A percentile compares a stretch with the other conserved stretches of the same genome.
Conservation (phyloP, 2,888 invertebrate genomes). For the Iselma pallidipennis region DNA sequence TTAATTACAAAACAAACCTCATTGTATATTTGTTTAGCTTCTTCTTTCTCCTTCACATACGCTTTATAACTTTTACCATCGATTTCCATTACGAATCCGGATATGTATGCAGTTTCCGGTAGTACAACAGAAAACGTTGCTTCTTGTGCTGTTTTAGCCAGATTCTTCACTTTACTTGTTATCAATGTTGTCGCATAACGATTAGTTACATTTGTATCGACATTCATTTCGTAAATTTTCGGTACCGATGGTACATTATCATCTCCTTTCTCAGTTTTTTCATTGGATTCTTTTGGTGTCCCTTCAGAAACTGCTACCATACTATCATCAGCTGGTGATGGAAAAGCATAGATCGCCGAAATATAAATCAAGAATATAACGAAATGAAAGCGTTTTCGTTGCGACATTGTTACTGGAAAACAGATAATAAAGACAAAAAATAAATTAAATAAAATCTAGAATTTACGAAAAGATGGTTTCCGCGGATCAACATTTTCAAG, state of each 20-base stretch:
- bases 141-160: constrained; percentile 63
- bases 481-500: too few species aligned
- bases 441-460: too few species aligned
- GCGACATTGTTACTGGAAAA: not conserved
- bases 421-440: too few species aligned
- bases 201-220: constrained; percentile 65
- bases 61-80: constrained; percentile 67
- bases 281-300: constrained; percentile 11
- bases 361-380: not conserved
- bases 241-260: constrained; percentile 35
- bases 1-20: too few species aligned
- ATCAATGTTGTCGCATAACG: constrained; percentile 70
- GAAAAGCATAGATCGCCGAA: not conserved
- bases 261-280: constrained; percentile 11
- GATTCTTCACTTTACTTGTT: constrained; percentile 67
- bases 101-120: constrained; percentile 72
- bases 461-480: too few species aligned
- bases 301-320: constrained; percentile 11
- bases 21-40: constrained; percentile 61
- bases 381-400: too few species aligned
- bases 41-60: constrained; percentile 67
- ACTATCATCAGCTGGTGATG: constrained; percentile 6
- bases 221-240: constrained; percentile 65
- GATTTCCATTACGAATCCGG: constrained; percentile 69
- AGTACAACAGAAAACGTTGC: constrained; percentile 67